Evolutionary conservation across 2,797 vertebrate genomes (phyloP), one percentile per base, ranked within the genome.

Genomic region (Coreius guichenoti): DNA sequence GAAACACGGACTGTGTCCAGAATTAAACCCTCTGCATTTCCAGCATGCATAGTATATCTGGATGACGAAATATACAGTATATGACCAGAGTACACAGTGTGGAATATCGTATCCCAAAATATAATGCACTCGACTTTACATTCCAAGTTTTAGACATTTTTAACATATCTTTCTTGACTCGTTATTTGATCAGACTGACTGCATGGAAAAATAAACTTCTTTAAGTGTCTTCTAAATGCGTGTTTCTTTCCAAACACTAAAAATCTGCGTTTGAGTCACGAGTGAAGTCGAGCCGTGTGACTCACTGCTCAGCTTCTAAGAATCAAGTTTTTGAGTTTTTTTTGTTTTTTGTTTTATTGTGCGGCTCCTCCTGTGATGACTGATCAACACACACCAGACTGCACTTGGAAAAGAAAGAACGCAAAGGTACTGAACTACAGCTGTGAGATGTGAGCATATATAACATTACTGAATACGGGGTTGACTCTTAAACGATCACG

Each of bases 391-490:
- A 29, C n/a, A 51, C 8, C 26, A 1, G 3, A n/a, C n/a, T 49
- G 2, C 14, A 19, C 2, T 4, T 29, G 70, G 43, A 19, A 9
- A 11, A 5, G 8, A 72, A 19, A 5, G 16, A 49, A 29, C 26
- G 6, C 5, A 13, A 16, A 4, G 0, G 19, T n/a, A 2, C 13
- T 0, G 3, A 72, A n/a, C 12, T 4, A 1, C 7, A 47, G 14
- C 45, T 47, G 49, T 19, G 49, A 54, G 12, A 54, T 2, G 11
- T 51, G 16, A 11, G 16, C 72, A 21, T 2, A 23, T 1, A 13
- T 3, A 29, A 16, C 12, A 8, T 23, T 7, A 26, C 23, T 8
- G 7, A 47, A 36, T 36, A 1, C 8, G 8, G 9, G 11, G 9
- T 33, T n/a, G 36, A 13, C 39, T 69, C 33, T 23, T 39, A 2